Evolutionary conservation across 2,888 invertebrate species (phyloP).

Genomic region (Torymus texanus): DNA sequence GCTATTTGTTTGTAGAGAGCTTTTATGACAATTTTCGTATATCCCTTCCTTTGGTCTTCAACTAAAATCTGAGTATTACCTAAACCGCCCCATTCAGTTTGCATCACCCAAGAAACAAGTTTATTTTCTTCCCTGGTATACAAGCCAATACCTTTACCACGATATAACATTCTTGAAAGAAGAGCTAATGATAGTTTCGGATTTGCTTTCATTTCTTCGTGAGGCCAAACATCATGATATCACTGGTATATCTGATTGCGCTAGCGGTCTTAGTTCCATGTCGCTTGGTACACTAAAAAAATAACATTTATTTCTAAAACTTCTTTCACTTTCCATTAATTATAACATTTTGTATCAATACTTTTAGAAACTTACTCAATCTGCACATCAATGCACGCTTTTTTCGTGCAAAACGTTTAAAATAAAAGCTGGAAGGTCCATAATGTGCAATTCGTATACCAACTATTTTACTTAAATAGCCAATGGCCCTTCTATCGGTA

Average conservation of each 20-base stretch:
- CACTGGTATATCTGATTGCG: slow-evolving; percentile 62
- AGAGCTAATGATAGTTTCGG: slow-evolving; percentile 58
- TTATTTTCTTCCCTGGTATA: slow-evolving; percentile 68
- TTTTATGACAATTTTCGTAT: slow-evolving; percentile 63
- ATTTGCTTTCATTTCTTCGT: slow-evolving; percentile 65
- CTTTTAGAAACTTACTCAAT: slow-evolving; percentile 10
- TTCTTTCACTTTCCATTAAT: no score
- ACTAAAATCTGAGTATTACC: slow-evolving; percentile 70
- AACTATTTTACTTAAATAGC: slow-evolving; percentile 38
- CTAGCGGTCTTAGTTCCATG: slow-evolving; percentile 67
- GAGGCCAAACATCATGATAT: slow-evolving; percentile 72
- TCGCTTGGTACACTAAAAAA: slow-evolving; percentile 66
- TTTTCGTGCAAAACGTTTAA: slow-evolving; percentile 57
- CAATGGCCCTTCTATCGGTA: no score
- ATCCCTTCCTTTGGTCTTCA: slow-evolving; percentile 69
- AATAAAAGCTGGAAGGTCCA: slow-evolving; percentile 45
- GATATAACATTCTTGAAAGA: slow-evolving; percentile 64
- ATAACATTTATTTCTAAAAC: background rate
- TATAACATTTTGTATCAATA: no score
- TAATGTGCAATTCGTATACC: slow-evolving; percentile 24
- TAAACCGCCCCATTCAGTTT: slow-evolving; percentile 69
- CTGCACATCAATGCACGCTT: slow-evolving; percentile 51
- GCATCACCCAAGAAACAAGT: slow-evolving; percentile 71
- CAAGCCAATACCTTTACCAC: slow-evolving; percentile 71
- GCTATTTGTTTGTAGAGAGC: no score